Conservation (phyloP, 2,888 invertebrate genomes). For the Drosophila rellima region DNA sequence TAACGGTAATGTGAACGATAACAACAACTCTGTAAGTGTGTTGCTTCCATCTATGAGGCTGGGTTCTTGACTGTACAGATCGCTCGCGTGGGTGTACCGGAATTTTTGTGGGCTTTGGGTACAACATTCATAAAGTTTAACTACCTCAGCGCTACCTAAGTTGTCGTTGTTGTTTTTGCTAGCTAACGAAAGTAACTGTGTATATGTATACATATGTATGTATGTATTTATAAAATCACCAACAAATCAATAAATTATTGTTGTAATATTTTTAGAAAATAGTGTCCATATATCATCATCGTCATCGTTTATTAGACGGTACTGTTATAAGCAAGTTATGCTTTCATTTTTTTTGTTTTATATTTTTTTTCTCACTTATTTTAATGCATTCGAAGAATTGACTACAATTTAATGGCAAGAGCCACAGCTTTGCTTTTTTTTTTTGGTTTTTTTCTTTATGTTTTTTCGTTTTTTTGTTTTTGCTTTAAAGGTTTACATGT, state of each 20-base stretch:
- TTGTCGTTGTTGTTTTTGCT: slow-evolving; percentile 79
- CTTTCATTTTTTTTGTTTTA: slow-evolving; percentile 30
- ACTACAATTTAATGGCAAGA: slow-evolving; percentile 80
- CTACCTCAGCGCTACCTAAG: slow-evolving; percentile 79
- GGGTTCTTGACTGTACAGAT: slow-evolving; percentile 63
- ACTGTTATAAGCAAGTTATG: slow-evolving; percentile 34
- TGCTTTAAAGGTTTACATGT: slow-evolving; percentile 55
- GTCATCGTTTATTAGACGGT: slow-evolving; percentile 22
- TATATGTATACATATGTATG: slow-evolving; percentile 55
- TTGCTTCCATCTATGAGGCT: slow-evolving; percentile 34
- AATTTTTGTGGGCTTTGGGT: slow-evolving; percentile 55
- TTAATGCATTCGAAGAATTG: slow-evolving; percentile 75
- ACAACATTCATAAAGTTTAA: slow-evolving; percentile 79
- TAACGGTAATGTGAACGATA: slow-evolving; percentile 42
- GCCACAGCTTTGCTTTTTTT: slow-evolving; percentile 60
- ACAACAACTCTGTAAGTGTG: slow-evolving; percentile 11
- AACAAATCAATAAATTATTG: slow-evolving; percentile 80
- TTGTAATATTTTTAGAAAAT: slow-evolving; percentile 80
- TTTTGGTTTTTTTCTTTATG: slow-evolving; percentile 7
- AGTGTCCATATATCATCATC: slow-evolving; percentile 77
- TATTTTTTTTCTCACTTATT: slow-evolving; percentile 52
- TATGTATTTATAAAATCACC: slow-evolving; percentile 73
- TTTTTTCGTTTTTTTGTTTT: slow-evolving; percentile 15
- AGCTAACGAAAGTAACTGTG: slow-evolving; percentile 78
- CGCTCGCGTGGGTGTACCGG: slow-evolving; percentile 63